Evolutionary conservation across 1,140 invertebrate species (phyloP).

Genomic region (Rhynchophorus ferrugineus): DNA sequence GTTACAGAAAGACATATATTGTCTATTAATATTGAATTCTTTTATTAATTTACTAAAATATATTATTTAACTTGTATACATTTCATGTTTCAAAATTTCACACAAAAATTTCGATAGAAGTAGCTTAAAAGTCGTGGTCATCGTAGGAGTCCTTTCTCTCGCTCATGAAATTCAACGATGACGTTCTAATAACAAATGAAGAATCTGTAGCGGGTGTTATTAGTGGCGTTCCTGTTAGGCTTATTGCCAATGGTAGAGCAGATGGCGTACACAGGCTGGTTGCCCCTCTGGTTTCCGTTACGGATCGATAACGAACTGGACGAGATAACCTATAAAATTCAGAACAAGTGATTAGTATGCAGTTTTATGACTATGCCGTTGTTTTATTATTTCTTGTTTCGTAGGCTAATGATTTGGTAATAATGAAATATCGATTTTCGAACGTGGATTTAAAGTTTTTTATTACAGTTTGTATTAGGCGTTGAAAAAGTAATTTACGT

Average conservation of each 20-base stretch:
- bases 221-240: slow-evolving; percentile 50
- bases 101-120: no score
- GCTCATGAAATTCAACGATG: slow-evolving; percentile 33
- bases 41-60: no score
- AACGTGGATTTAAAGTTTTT: no score
- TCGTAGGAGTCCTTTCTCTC: slow-evolving; percentile 33
- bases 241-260: slow-evolving; percentile 53
- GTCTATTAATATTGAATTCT: no score
- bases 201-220: slow-evolving; percentile 43
- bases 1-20: no score
- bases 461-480: no score
- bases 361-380: neutral
- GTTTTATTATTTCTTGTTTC: neutral
- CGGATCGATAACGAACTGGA: slow-evolving; percentile 52
- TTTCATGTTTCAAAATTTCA: no score
- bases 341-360: slow-evolving; percentile 4
- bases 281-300: slow-evolving; percentile 51
- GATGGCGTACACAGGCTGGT: slow-evolving; percentile 51
- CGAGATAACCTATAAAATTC: slow-evolving; percentile 47
- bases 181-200: slow-evolving; percentile 37
- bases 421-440: no score
- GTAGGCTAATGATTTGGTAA: no score
- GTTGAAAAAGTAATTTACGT: no score
- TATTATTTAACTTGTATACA: no score
- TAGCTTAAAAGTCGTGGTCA: slow-evolving; percentile 34